Conservation (phyloP, 2,113 vertebrate species). For the Hirundichthys speculiger region DNA sequence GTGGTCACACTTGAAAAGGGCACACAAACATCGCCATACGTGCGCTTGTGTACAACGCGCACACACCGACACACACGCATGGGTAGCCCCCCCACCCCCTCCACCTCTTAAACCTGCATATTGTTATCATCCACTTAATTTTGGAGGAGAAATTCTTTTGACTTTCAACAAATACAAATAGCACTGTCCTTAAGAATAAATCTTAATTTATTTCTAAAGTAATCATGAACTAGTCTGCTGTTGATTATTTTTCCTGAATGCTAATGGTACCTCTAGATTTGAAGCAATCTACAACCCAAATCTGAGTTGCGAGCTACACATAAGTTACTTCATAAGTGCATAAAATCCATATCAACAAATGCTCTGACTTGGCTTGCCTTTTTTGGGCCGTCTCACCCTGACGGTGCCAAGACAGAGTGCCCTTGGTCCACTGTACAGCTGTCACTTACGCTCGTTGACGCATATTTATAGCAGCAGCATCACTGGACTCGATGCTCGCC, state of each 20-base stretch:
- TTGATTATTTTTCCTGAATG: neutral
- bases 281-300: conserved; percentile 4
- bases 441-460: conserved; percentile 77
- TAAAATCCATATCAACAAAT: conserved; percentile 20
- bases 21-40: conserved; percentile 77
- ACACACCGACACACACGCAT: conserved; percentile 67
- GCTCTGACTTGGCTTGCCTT: conserved; percentile 67
- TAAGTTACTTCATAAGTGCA: conserved; percentile 40
- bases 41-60: conserved; percentile 60
- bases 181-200: conserved; percentile 9
- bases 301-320: too few relatives aligned
- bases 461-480: conserved; percentile 85
- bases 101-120: conserved; percentile 52
- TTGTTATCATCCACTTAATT: conserved; percentile 67
- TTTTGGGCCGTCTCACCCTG: conserved; percentile 70
- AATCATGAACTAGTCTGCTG: neutral
- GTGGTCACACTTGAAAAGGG: conserved; percentile 87
- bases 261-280: neutral
- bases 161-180: conserved; percentile 60
- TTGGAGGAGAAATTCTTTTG: conserved; percentile 50
- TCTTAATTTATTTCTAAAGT: neutral
- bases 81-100: conserved; percentile 7
- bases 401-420: conserved; percentile 71
- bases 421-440: conserved; percentile 81
- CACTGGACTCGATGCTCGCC: conserved; percentile 68